Evolutionary conservation across 2,797 vertebrate species (phyloP), one percentile per base, ranked within the genome.

Genomic region (Hipposideros larvatus): DNA sequence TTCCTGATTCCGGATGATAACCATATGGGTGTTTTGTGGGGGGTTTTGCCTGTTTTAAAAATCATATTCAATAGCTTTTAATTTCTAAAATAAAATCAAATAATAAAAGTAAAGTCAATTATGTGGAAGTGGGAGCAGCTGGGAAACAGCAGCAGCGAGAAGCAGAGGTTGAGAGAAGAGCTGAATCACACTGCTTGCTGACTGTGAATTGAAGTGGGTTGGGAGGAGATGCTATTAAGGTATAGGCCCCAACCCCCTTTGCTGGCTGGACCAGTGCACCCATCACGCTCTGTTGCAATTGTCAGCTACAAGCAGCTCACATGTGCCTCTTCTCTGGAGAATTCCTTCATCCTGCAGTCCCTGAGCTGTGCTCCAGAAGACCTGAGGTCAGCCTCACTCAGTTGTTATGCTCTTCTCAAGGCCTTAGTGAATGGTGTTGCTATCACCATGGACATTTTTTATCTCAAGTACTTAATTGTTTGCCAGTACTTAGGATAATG

Each of bases 31-130:
- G 22, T 73, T 75, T 71, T 37, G 37, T 37, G 37, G 37, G 34
- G 2, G 2, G 3, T 37, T 71, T 66, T 59, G 55, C 18, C 46
- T 65, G 6, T 86, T 85, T 80, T 26, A 31, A 61, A 87, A 88
- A 55, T 65, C 21, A 55, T 41, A 83, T 63, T 77, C 28, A 83
- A 14, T 48, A 51, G 57, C 13, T 55, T 95, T 78, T 65, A 63
- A 51, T 88, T 88, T 84, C 2, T 66, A 74, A 86, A 85, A 75
- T 86, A 61, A 74, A 37, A 28, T 87, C 11, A n/a, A 51, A 41
- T 61, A 74, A 80, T 66, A 48, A 89, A 96, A 90, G 65, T 51
- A 10, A 82, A 65, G 7, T 77, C 19, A 48, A 83, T 65, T 87
- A 63, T 90, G 70, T 90, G n/a, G n/a, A 80, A 68, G 11, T 55